Evolutionary conservation across 2,888 invertebrate species (phyloP), one percentile per base, ranked within the genome.

Genomic region (Drosophila bunnanda): DNA sequence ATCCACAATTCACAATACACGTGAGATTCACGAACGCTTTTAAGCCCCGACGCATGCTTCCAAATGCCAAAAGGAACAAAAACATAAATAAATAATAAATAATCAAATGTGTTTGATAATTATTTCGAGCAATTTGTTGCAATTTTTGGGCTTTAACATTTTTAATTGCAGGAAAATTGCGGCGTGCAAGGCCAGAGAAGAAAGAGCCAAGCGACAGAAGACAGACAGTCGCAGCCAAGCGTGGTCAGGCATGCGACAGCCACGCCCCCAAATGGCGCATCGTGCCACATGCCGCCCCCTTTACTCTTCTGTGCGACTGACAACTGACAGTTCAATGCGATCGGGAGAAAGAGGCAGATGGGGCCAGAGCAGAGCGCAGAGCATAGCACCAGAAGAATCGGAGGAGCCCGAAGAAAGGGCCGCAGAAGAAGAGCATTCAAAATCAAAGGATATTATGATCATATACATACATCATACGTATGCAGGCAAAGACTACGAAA

Each of bases 191-290:
- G 64, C 50, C 38, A 55, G 25, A 30, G 20, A 32, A 38, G 39
- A 43, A 48, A 32, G 53, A 46, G 54, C 15, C 41, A 43, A 34
- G 30, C 38, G 46, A 32, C 36, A 57, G 66, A 48, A 58, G 70
- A 74, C 48, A 69, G 57, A 68, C 68, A 70, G 66, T 53, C 39
- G 86, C 80, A 83, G 65, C 77, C 71, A 76, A 76, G 89, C 72
- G 83, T 69, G 86, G 70, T 76, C 43, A 80, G 55, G 80, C 88
- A 78, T 88, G 65, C 70, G 75, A 85, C 88, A 77, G 82, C 46
- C 72, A 66, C 72, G 75, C 61, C 50, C 64, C 34, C 5, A 48
- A 62, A 53, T 22, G 22, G 44, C 25, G 22, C 10, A n/a, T 28
- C 48, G 22, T 52, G 50, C 50, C 50, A 52, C 58, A 17, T 15